Conservation (phyloP, 2,113 vertebrate genomes). For the Sphyrna mokarran region DNA sequence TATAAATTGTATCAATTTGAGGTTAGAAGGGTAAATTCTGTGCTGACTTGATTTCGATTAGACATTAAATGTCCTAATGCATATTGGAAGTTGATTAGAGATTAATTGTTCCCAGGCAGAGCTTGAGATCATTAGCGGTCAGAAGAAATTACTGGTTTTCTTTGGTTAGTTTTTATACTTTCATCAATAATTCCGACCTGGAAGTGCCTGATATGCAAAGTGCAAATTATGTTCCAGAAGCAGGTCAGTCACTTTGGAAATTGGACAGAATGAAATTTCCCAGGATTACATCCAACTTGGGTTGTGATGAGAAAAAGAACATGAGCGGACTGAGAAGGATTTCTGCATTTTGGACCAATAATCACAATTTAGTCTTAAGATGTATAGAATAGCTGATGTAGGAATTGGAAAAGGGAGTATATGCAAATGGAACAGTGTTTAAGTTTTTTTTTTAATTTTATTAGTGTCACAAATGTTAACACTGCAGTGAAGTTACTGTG, state of each 20-base stretch:
- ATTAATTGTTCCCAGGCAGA: neutral
- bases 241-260: neutral
- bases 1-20: neutral
- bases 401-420: neutral
- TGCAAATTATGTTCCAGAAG: neutral
- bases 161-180: neutral
- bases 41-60: neutral
- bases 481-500: no score
- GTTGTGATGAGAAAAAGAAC: neutral
- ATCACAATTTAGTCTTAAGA: neutral
- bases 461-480: no score
- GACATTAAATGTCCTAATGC: neutral
- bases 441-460: no score
- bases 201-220: neutral
- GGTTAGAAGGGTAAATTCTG: neutral
- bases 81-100: neutral
- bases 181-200: neutral
- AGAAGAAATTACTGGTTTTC: neutral
- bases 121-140: neutral
- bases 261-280: neutral
- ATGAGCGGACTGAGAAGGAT: neutral
- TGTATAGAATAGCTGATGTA: neutral
- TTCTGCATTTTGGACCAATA: neutral
- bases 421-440: neutral
- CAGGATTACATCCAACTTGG: neutral